Conservation (phyloP, 1,140 invertebrate species). For the Drosophila setifemur region DNA sequence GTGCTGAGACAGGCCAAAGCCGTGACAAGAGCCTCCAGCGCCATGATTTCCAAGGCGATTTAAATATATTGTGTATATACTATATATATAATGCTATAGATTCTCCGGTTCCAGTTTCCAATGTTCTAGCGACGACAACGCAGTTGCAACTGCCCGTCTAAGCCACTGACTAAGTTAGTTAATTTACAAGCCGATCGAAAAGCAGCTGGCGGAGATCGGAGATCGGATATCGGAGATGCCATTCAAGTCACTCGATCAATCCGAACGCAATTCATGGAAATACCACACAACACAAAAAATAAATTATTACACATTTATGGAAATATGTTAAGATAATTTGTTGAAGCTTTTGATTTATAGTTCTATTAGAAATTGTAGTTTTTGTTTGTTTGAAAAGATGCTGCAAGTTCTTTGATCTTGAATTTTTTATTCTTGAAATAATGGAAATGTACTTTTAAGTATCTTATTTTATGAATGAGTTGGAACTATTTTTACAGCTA, state of each 20-base stretch:
- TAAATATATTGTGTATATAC: neutral
- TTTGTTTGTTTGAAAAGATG: no score
- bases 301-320: no score
- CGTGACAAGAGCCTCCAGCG: slow-evolving; percentile 57
- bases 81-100: neutral
- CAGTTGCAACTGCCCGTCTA: slow-evolving; percentile 5
- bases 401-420: no score
- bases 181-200: neutral
- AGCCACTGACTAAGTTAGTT: slow-evolving; percentile 8
- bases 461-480: no score
- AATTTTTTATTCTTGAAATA: no score
- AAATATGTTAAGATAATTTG: no score
- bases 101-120: neutral
- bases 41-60: slow-evolving; percentile 21
- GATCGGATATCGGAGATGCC: slow-evolving; percentile 31
- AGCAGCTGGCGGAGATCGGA: neutral
- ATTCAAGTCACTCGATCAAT: slow-evolving; percentile 2
- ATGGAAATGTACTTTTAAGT: no score
- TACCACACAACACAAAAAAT: no score
- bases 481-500: no score
- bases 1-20: slow-evolving; percentile 61
- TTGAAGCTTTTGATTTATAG: no score
- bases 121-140: slow-evolving; percentile 27
- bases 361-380: no score
- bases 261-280: no score